These are phyloP conservation scores for Porites lobata DNA, from an alignment of 92 coral and sea anemone species.

Conservation along the genomic window DNA sequence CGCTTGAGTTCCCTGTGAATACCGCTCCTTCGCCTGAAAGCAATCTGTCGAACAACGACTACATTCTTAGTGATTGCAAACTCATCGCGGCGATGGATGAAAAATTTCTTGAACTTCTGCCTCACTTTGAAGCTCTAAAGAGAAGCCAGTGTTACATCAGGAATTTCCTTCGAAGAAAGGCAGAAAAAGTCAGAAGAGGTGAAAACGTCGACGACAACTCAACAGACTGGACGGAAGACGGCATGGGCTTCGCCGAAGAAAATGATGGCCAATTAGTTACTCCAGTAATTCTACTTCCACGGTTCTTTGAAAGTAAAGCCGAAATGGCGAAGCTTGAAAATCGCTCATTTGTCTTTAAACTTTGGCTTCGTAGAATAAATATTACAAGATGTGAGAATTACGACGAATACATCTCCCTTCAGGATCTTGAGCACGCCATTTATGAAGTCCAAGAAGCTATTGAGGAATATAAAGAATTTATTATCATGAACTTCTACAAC, in stretches of 20 bases:
- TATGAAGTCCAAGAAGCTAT: conserved; percentile 5
- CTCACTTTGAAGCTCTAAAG: not conserved
- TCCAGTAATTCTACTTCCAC: not conserved
- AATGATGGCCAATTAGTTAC: not conserved
- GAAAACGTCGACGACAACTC: not conserved
- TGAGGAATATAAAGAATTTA: not conserved
- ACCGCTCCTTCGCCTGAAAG: not conserved
- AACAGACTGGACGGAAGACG: not conserved
- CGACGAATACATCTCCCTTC: not conserved
- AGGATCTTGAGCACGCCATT: conserved; percentile 24
- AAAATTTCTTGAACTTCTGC: not conserved
- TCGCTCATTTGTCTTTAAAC: conserved; percentile 9
- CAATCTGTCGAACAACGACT: not conserved
- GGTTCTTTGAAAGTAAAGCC: not conserved
- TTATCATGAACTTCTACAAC: not conserved
- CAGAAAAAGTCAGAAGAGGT: not conserved
- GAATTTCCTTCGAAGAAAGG: not conserved
- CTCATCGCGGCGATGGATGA: conserved; percentile 13
- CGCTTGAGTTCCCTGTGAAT: not conserved
- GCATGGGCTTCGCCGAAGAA: not conserved
- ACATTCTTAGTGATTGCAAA: not conserved
- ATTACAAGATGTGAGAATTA: not conserved
- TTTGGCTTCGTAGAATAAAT: conserved; percentile 28
- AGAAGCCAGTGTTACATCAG: not conserved
- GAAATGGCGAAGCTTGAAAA: conserved; percentile 11